Evolutionary conservation across 2,888 invertebrate genomes (phyloP).

Genomic region (Eilema sororculum): DNA sequence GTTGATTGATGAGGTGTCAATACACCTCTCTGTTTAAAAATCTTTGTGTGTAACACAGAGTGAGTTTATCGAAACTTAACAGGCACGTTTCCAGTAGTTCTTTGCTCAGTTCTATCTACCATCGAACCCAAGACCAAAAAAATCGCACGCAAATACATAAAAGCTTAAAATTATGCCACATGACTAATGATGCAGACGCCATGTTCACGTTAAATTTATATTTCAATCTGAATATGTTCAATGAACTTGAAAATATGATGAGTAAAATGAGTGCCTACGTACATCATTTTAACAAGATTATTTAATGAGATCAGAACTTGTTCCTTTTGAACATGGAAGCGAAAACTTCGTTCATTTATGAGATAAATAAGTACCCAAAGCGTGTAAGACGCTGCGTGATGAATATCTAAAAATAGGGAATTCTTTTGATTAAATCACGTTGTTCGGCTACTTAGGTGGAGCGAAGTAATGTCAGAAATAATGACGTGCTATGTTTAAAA

Average conservation of each 20-base stretch:
- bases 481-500: background rate
- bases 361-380: conserved; percentile 8
- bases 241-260: background rate
- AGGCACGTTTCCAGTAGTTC: background rate
- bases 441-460: background rate
- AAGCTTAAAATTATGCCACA: background rate
- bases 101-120: background rate
- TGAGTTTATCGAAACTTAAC: too few species aligned
- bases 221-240: background rate
- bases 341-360: conserved; percentile 8
- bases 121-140: background rate
- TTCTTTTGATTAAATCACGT: background rate
- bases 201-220: background rate
- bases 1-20: too few species aligned
- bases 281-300: conserved; percentile 6
- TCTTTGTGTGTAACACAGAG: too few species aligned
- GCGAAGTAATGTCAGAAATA: background rate
- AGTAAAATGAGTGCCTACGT: background rate
- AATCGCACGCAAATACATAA: background rate
- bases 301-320: conserved; percentile 16
- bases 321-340: conserved; percentile 6
- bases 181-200: background rate
- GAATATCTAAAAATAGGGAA: background rate
- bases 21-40: too few species aligned
- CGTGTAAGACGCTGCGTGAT: background rate